Conservation (phyloP, 2,113 vertebrate species). For the Entelurus aequoreus region DNA sequence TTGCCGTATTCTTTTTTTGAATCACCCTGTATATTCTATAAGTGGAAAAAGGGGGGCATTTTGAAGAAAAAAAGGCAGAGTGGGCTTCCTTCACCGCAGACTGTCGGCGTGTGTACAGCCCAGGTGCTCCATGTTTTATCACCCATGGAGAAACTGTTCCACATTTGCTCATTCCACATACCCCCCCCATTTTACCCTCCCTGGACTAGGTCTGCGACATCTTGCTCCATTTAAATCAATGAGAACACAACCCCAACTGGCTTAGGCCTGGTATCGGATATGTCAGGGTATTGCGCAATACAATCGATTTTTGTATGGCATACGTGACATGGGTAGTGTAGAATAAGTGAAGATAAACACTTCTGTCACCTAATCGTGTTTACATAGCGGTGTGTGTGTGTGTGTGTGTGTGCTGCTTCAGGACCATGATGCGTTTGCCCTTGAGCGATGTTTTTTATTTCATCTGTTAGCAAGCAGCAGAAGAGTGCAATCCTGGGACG, state of each 20-base stretch:
- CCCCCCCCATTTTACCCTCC: slow-evolving; percentile 17
- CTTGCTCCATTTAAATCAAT: neutral
- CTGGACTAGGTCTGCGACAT: neutral
- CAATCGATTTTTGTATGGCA: no score
- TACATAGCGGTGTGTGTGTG: neutral
- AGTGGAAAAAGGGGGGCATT: no score
- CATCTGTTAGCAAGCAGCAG: slow-evolving; percentile 7
- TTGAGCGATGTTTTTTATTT: slow-evolving; percentile 5
- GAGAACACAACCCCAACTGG: neutral
- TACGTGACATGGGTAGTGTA: no score
- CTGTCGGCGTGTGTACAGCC: slow-evolving; percentile 34
- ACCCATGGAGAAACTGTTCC: slow-evolving; percentile 48
- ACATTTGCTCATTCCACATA: slow-evolving; percentile 43
- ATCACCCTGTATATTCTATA: no score
- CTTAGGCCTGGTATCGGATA: no score
- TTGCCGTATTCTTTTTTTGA: no score
- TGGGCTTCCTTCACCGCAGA: neutral
- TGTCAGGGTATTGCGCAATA: no score
- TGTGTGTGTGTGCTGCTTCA: neutral
- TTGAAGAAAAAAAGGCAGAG: no score
- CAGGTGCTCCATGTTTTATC: slow-evolving; percentile 58
- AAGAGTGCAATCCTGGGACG: slow-evolving; percentile 1
- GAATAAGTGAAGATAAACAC: neutral
- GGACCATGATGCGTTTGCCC: slow-evolving; percentile 2
- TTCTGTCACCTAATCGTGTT: slow-evolving; percentile 4